Evolutionary conservation across 2,888 invertebrate genomes (phyloP).

Genomic region (Cantharis rustica): DNA sequence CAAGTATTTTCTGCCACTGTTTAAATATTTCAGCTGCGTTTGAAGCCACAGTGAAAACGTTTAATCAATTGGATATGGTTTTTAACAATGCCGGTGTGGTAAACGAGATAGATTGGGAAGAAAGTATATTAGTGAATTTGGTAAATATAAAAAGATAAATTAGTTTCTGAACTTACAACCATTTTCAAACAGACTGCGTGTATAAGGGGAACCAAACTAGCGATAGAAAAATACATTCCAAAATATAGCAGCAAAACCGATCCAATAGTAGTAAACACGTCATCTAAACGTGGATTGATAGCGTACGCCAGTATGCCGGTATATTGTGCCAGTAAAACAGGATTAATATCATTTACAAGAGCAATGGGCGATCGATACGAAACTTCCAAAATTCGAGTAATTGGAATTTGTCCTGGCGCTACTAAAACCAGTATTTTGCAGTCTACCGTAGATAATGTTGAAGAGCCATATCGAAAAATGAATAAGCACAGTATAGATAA

Average conservation of each 20-base stretch:
- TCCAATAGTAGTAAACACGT: not conserved
- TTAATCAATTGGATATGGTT: too few relatives aligned
- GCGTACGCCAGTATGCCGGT: not conserved
- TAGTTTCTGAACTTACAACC: too few relatives aligned
- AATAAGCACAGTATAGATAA: too few relatives aligned
- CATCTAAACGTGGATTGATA: not conserved
- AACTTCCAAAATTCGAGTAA: not conserved
- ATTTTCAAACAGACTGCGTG: not conserved
- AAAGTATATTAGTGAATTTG: constrained; percentile 33
- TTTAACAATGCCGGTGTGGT: constrained; percentile 27
- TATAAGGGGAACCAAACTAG: not conserved
- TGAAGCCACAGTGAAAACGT: constrained; percentile 25
- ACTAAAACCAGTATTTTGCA: not conserved
- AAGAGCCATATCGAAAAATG: too few relatives aligned
- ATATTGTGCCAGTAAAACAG: not conserved
- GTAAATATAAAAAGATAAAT: constrained; percentile 8
- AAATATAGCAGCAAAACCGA: not conserved
- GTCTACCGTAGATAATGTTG: too few relatives aligned
- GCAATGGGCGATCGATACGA: not conserved
- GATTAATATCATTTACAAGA: not conserved
- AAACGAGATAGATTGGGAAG: constrained; percentile 32
- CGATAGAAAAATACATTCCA: not conserved
- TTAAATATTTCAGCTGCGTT: not conserved
- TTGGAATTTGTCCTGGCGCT: not conserved
- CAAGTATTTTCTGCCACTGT: too few relatives aligned